Conservation (phyloP, 2,888 invertebrate genomes). For the Oeneis ivallda region DNA sequence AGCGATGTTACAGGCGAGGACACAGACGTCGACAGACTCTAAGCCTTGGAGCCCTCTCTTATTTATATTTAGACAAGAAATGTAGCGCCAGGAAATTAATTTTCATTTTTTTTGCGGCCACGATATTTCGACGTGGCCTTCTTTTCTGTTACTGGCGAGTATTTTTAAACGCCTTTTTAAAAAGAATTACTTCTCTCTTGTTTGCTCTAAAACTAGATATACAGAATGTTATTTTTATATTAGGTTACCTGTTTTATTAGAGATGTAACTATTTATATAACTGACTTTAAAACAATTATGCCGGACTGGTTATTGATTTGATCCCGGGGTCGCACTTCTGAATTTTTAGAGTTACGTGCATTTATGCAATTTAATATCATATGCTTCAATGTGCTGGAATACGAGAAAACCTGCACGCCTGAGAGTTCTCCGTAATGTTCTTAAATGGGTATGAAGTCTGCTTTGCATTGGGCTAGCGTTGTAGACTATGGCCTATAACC, state of each 20-base stretch:
- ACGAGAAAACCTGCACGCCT: too few relatives aligned
- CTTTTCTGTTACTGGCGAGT: constrained; percentile 28
- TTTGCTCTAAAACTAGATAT: not conserved
- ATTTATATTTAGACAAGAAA: constrained; percentile 59
- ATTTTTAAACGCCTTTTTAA: constrained; percentile 29
- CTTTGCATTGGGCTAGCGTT: too few relatives aligned
- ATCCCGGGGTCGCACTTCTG: too few relatives aligned
- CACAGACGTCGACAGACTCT: constrained; percentile 67
- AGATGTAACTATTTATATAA: not conserved
- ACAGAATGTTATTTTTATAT: not conserved
- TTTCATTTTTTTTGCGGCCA: constrained; percentile 42
- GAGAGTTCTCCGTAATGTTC: too few relatives aligned
- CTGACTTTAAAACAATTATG: too few relatives aligned
- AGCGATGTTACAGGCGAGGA: constrained; percentile 58
- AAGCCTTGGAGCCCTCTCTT: constrained; percentile 65
- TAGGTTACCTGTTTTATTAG: not conserved
- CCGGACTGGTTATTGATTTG: too few relatives aligned
- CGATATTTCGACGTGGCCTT: constrained; percentile 34
- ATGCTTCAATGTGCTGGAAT: too few relatives aligned
- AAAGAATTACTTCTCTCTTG: constrained; percentile 10
- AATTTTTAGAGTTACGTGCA: too few relatives aligned
- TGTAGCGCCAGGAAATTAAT: constrained; percentile 60
- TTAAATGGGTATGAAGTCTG: too few relatives aligned
- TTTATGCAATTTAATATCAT: too few relatives aligned
- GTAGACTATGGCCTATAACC: too few relatives aligned